phyloP scores from a whole-genome alignment of 2,888 invertebrate genomes.

The Dolichomitus sp. region DNA sequence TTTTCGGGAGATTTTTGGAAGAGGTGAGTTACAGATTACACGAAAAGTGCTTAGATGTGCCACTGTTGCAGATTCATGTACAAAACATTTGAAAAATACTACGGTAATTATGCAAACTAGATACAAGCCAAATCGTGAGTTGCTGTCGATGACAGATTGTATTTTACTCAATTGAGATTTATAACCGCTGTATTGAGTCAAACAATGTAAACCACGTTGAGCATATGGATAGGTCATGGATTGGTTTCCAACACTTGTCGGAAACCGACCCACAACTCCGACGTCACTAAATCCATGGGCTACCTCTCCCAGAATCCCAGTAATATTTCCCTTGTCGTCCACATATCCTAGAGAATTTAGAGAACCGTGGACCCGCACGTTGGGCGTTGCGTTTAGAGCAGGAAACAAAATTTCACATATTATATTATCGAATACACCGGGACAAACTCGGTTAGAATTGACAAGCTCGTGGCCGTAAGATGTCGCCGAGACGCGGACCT shows the following conservation, averaged over 20 bases:
- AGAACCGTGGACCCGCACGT: background rate
- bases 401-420: slow-evolving; percentile 14
- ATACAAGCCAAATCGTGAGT: background rate
- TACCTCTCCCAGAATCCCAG: slow-evolving; percentile 1
- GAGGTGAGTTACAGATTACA: background rate
- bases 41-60: background rate
- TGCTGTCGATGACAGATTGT: background rate
- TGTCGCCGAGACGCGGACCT: slow-evolving; percentile 6
- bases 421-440: background rate
- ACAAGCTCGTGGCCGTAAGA: background rate
- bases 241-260: background rate
- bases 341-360: background rate
- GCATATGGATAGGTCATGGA: background rate
- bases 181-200: too few relatives aligned
- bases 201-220: background rate
- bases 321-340: background rate
- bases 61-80: background rate
- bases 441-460: background rate
- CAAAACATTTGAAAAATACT: slow-evolving; percentile 2
- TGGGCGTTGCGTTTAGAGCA: slow-evolving; percentile 27
- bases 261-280: background rate
- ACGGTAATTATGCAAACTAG: slow-evolving; percentile 10
- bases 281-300: slow-evolving; percentile 1
- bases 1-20: background rate
- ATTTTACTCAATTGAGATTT: too few relatives aligned